These are phyloP conservation scores for Temnothorax unifasciatus DNA, from an alignment of 2,888 invertebrate species.

Conservation along the genomic window DNA sequence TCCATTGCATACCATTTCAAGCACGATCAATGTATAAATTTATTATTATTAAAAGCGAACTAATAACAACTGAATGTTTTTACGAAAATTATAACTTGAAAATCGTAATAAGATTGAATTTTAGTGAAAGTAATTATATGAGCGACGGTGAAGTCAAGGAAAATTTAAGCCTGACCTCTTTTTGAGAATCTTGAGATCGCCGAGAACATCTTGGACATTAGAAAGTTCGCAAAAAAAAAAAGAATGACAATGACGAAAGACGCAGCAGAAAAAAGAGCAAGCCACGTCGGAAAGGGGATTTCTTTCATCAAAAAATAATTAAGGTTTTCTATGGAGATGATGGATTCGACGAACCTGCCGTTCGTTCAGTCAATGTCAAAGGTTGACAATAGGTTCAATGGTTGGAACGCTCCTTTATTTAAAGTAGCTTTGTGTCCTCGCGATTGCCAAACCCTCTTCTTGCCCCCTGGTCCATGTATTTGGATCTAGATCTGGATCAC, in stretches of 20 bases:
- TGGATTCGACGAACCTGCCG: slow-evolving; percentile 84
- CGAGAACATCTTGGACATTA: slow-evolving; percentile 22
- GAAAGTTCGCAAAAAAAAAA: slow-evolving; percentile 20
- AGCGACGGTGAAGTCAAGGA: background rate
- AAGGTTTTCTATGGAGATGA: slow-evolving; percentile 86
- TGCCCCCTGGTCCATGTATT: slow-evolving; percentile 64
- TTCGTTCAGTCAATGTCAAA: slow-evolving; percentile 86
- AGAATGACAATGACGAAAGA: slow-evolving; percentile 54
- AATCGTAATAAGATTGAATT: background rate
- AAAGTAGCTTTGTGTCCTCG: slow-evolving; percentile 86
- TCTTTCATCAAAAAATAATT: slow-evolving; percentile 86
- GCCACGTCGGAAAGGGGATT: slow-evolving; percentile 74
- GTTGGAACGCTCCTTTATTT: slow-evolving; percentile 86
- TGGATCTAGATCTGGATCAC: slow-evolving; percentile 72
- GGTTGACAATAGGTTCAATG: slow-evolving; percentile 86
- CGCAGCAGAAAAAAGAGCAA: slow-evolving; percentile 69
- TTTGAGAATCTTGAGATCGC: background rate
- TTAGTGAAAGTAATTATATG: background rate
- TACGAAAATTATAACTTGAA: background rate
- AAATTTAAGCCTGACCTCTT: background rate
- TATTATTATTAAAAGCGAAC: slow-evolving; percentile 6
- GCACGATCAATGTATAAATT: slow-evolving; percentile 58
- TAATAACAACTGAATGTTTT: background rate
- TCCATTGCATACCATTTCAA: slow-evolving; percentile 53
- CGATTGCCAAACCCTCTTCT: slow-evolving; percentile 65